A percentile compares a stretch with the other conserved stretches of the same genome.
These are phyloP conservation scores for Sarcoramphus papa DNA, from an alignment of 2,797 vertebrate species.

Conservation along the genomic window DNA sequence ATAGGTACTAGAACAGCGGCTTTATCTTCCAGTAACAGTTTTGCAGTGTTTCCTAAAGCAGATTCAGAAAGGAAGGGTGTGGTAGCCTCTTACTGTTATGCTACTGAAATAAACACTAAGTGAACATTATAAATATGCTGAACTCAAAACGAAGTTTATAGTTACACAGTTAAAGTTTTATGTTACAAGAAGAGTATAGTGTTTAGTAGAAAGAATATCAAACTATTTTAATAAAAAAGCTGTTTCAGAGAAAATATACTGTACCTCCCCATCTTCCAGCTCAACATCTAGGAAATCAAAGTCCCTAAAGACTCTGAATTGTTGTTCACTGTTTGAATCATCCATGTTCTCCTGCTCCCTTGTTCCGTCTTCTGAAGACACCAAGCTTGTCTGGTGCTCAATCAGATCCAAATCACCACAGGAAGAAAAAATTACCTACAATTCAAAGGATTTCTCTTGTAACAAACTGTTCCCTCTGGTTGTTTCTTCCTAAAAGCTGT, in stretches of 20 bases:
- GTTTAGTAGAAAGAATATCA: constrained; percentile 5
- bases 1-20: background rate
- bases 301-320: constrained; percentile 97
- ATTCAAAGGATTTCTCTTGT: constrained; percentile 48
- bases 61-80: constrained; percentile 69
- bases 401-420: constrained; percentile 98
- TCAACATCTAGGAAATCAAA: constrained; percentile 99
- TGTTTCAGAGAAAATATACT: constrained; percentile 50
- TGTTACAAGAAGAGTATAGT: background rate
- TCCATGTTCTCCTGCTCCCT: constrained; percentile 92
- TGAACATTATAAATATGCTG: constrained; percentile 22
- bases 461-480: constrained; percentile 48
- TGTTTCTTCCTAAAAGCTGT: constrained; percentile 57
- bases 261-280: constrained; percentile 96
- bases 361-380: constrained; percentile 92
- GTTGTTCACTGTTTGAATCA: constrained; percentile 95
- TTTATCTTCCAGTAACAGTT: constrained; percentile 56
- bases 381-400: constrained; percentile 93
- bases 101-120: constrained; percentile 29
- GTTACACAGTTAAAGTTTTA: constrained; percentile 15
- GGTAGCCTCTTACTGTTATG: constrained; percentile 37
- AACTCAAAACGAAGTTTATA: constrained; percentile 33
- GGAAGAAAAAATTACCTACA: constrained; percentile 97
- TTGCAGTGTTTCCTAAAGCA: constrained; percentile 11
- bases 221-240: background rate